phyloP scores from a whole-genome alignment of 1,140 invertebrate genomes.

The Pseudomyrmex cubaensis region DNA sequence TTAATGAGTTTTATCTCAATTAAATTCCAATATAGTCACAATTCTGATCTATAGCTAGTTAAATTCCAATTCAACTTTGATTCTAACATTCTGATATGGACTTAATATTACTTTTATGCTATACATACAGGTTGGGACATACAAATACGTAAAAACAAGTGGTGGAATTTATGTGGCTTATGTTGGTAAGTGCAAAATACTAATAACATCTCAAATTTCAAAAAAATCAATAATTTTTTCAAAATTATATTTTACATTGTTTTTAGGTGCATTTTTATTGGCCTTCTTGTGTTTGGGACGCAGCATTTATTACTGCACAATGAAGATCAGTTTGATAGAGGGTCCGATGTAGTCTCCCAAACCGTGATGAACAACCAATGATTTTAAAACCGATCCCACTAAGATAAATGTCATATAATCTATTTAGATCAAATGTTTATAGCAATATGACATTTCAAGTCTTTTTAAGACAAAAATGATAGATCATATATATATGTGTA shows the following conservation, averaged over 20 bases:
- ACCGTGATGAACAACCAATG: conserved; percentile 53
- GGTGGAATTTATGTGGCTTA: conserved; percentile 94
- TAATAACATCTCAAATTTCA: background rate
- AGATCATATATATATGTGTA: conserved; percentile 53
- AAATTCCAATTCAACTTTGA: conserved; percentile 68
- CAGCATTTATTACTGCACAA: conserved; percentile 94
- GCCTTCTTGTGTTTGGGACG: conserved; percentile 90
- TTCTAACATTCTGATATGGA: background rate
- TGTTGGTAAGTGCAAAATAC: conserved; percentile 86
- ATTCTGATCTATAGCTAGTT: too few relatives aligned
- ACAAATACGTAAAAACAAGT: conserved; percentile 84
- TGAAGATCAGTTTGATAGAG: conserved; percentile 95
- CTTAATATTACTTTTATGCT: background rate
- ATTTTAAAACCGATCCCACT: conserved; percentile 66
- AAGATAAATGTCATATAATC: conserved; percentile 75
- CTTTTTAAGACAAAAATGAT: conserved; percentile 51
- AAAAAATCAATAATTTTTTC: too few relatives aligned
- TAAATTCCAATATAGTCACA: too few relatives aligned
- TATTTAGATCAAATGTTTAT: conserved; percentile 74
- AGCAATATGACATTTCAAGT: conserved; percentile 66
- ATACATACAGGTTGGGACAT: conserved; percentile 85
- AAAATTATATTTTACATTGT: background rate
- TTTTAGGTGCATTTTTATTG: conserved; percentile 87
- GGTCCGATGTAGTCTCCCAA: conserved; percentile 89
- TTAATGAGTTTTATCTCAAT: too few relatives aligned